phyloP scores from a whole-genome alignment of 2,797 vertebrate genomes.

The Acanthurus leucopareius region DNA sequence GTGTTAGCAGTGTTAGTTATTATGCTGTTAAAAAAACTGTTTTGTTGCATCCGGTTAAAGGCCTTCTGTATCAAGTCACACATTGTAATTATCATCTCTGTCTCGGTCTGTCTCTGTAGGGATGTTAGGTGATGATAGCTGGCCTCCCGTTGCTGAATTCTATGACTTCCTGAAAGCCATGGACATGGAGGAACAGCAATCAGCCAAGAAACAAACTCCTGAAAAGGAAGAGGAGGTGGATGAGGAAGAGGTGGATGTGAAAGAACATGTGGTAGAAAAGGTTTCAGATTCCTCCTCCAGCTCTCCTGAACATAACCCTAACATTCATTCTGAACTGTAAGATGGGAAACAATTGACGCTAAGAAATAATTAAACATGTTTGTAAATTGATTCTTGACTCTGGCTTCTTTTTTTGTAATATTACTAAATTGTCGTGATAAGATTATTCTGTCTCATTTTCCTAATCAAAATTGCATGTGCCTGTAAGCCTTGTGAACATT shows the following conservation, averaged over 20 bases:
- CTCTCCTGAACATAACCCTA: not conserved
- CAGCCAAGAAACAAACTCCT: conserved; percentile 66
- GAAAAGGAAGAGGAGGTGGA: conserved; percentile 19
- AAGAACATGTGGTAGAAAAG: conserved; percentile 44
- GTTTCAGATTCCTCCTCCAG: conserved; percentile 40
- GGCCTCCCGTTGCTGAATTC: conserved; percentile 89
- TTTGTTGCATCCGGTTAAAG: too few species aligned
- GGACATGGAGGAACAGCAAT: conserved; percentile 82
- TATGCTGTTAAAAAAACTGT: too few species aligned
- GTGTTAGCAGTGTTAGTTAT: too few species aligned
- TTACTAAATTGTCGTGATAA: not conserved
- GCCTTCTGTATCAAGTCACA: too few species aligned
- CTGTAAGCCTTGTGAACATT: too few species aligned
- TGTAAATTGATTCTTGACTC: not conserved
- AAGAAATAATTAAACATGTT: not conserved
- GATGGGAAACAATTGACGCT: not conserved
- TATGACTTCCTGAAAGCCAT: conserved; percentile 92
- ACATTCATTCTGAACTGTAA: conserved; percentile 82
- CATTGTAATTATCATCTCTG: not conserved
- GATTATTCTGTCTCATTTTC: too few species aligned
- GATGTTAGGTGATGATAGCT: conserved; percentile 85
- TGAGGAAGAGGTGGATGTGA: conserved; percentile 23
- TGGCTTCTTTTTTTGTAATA: not conserved
- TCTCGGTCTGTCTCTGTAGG: conserved; percentile 77
- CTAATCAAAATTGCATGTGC: too few species aligned